Conservation (phyloP, 2,113 vertebrate species). For the Cyprinodon brontotheroides region DNA sequence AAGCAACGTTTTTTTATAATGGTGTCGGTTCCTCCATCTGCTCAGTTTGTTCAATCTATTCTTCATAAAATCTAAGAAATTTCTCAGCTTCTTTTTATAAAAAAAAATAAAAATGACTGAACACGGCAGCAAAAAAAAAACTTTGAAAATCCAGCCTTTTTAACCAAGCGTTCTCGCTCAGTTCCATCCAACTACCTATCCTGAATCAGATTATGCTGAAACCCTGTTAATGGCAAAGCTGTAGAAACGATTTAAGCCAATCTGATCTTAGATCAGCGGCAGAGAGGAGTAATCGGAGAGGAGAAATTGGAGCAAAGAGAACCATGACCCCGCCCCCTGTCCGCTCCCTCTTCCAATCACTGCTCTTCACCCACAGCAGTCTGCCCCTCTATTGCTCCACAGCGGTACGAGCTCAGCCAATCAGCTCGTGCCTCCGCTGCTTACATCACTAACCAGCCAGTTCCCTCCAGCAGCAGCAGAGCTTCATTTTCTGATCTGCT, state of each 20-base stretch:
- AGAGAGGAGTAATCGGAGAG: conserved; percentile 31
- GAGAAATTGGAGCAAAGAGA: conserved; percentile 42
- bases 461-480: conserved; percentile 96
- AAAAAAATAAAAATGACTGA: conserved; percentile 28
- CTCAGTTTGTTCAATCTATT: conserved; percentile 33
- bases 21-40: conserved; percentile 7
- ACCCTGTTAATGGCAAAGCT: conserved; percentile 46
- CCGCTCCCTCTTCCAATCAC: conserved; percentile 74
- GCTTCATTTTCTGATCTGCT: conserved; percentile 91
- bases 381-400: conserved; percentile 76
- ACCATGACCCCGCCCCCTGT: conserved; percentile 51
- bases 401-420: conserved; percentile 82
- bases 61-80: conserved; percentile 28
- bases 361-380: conserved; percentile 63
- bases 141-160: conserved; percentile 46
- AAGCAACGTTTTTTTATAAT: conserved; percentile 1
- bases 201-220: conserved; percentile 54
- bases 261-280: conserved; percentile 65
- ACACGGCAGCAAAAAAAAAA: conserved; percentile 13
- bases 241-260: conserved; percentile 42
- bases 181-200: conserved; percentile 54
- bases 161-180: conserved; percentile 10
- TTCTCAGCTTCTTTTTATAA: conserved; percentile 40
- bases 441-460: conserved; percentile 90
- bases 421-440: conserved; percentile 66